Evolutionary conservation across 2,113 vertebrate genomes (phyloP).

Genomic region (Propithecus coquereli): DNA sequence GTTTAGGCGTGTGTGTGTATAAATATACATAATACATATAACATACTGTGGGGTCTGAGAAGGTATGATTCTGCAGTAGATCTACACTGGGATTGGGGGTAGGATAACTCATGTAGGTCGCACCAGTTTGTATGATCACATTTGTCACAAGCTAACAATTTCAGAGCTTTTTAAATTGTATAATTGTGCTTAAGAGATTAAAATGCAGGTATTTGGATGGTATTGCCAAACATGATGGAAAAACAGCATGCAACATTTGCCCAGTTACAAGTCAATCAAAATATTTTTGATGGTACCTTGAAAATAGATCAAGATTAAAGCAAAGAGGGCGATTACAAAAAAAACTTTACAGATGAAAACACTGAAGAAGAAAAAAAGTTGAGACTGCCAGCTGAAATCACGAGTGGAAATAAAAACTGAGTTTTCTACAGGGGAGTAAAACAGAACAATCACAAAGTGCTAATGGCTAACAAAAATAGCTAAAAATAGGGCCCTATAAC

Average conservation of each 20-base stretch:
- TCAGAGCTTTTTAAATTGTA: background rate
- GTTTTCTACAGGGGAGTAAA: background rate
- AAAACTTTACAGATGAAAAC: background rate
- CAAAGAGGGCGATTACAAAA: background rate
- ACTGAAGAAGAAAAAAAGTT: background rate
- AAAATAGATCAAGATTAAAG: background rate
- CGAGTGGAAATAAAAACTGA: background rate
- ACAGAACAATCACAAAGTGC: background rate
- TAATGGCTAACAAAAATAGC: background rate
- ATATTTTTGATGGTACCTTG: background rate
- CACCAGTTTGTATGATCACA: background rate
- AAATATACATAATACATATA: background rate
- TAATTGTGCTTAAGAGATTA: background rate
- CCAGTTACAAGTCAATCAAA: background rate
- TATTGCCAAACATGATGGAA: background rate
- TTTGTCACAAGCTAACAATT: background rate
- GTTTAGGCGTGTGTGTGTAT: too few species aligned
- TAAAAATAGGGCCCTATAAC: background rate
- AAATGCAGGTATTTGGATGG: background rate
- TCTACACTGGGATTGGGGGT: background rate
- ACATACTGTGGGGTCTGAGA: background rate
- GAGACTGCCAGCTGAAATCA: background rate
- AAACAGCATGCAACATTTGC: background rate
- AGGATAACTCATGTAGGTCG: background rate
- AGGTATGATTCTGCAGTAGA: background rate